These are phyloP conservation scores for Lepus timidus DNA, from an alignment of 2,113 vertebrate genomes.

Conservation along the genomic window DNA sequence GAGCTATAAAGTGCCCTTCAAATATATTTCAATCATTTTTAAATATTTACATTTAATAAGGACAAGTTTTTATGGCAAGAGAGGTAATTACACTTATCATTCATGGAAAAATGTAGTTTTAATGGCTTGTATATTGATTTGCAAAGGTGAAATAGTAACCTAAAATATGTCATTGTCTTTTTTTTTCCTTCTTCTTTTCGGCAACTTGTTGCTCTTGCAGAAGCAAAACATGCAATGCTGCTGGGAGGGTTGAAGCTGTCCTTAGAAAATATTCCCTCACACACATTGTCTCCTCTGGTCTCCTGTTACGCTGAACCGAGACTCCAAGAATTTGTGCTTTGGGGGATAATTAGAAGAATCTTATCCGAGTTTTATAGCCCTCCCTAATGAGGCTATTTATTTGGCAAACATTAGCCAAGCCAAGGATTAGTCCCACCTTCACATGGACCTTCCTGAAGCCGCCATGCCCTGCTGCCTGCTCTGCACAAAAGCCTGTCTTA, in stretches of 20 bases:
- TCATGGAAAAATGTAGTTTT: slow-evolving; percentile 88
- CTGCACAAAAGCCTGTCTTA: slow-evolving; percentile 68
- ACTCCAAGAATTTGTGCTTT: slow-evolving; percentile 70
- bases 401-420: slow-evolving; percentile 76
- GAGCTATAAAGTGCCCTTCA: slow-evolving; percentile 89
- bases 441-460: slow-evolving; percentile 35
- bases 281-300: background rate
- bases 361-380: slow-evolving; percentile 82
- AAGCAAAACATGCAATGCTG: slow-evolving; percentile 79
- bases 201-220: slow-evolving; percentile 76
- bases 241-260: background rate
- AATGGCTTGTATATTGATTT: slow-evolving; percentile 88
- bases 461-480: background rate
- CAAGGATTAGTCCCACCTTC: slow-evolving; percentile 74
- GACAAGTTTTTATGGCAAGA: slow-evolving; percentile 86
- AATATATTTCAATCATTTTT: slow-evolving; percentile 90
- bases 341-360: slow-evolving; percentile 81
- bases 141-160: slow-evolving; percentile 87
- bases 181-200: background rate
- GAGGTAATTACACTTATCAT: slow-evolving; percentile 90
- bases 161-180: slow-evolving; percentile 82
- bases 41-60: slow-evolving; percentile 93
- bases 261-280: background rate
- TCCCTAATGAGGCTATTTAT: slow-evolving; percentile 82
- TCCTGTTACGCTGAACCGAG: slow-evolving; percentile 70